Base-by-base conservation (phyloP, 2,113 vertebrate genomes). In the Scatophagus argus region DNA sequence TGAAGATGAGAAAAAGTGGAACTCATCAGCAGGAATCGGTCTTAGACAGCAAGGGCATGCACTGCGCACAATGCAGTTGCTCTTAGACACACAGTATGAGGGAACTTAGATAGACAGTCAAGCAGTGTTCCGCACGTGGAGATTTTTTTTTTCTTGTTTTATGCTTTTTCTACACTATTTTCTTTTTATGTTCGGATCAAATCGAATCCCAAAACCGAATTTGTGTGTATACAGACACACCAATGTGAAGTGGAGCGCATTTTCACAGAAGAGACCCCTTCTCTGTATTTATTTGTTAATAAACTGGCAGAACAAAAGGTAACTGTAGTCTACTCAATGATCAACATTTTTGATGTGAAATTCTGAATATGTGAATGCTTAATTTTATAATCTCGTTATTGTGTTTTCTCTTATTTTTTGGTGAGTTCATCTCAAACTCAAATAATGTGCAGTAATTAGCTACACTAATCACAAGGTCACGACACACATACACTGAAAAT, bases 11-110 rank as follows among this genome's bases (percentile, higher is more conserved):
- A 91, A 89, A 91, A 90, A 89, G 84, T 90, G 88, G 90, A 91
- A 72, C 75, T 80, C 92, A 47, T 72, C 87, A 71, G 77, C 92
- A 86, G 85, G 82, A 95, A 83, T 85, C 91, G 89, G 70, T 89
- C 27, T 87, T 94, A 97, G 96, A 88, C 84, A 97, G 96, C 82
- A 88, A 97, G 96, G 96, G 96, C 64, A 73, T 64, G 93, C 92
- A 92, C 96, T 96, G 96, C 95, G 96, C 96, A 96, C 96, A 97
- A 97, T 97, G 96, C 96, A 94, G 90, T 94, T 92, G 95, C 96
- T 93, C 66, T 96, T 96, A 96, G 95, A 94, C 91, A 88, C 91
- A 94, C 91, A 94, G 94, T 96, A 93, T 64, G 94, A 95, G 93
- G 91, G 81, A 93, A 88, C 93, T 93, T 94, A 96, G 95, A 89